Conservation (phyloP, 2,888 invertebrate species). For the Trachelus iudaicus region DNA sequence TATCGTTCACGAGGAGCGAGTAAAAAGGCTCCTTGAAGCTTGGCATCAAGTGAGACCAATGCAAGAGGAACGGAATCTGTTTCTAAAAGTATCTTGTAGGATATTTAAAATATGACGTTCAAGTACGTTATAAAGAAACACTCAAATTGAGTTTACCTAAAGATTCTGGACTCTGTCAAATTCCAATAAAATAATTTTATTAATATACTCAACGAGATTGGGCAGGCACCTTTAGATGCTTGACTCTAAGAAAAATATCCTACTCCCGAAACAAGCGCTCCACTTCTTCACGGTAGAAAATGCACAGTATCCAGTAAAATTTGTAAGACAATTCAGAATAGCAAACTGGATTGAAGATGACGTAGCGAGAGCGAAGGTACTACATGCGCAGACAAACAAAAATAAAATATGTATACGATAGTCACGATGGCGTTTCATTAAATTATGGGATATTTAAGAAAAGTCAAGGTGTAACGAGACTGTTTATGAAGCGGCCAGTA, state of each 20-base stretch:
- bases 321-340: neutral
- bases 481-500: conserved; percentile 39
- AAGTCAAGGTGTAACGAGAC: conserved; percentile 40
- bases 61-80: neutral
- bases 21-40: neutral
- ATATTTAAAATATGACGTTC: neutral
- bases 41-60: neutral
- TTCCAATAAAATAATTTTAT: neutral
- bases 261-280: neutral
- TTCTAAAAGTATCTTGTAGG: neutral
- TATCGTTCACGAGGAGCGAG: conserved; percentile 14
- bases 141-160: neutral
- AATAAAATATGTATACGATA: neutral
- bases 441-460: conserved; percentile 43
- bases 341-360: neutral
- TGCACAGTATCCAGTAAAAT: neutral
- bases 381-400: conserved; percentile 29
- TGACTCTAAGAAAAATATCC: neutral
- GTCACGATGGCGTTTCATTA: neutral
- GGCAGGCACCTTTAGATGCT: neutral
- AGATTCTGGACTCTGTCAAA: neutral
- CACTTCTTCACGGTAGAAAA: neutral
- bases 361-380: neutral
- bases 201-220: neutral
- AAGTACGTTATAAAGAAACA: conserved; percentile 3